Evolutionary conservation across 2,888 invertebrate genomes (phyloP), one percentile per base, ranked within the genome.

Genomic region (Malthinus flaveolus): DNA sequence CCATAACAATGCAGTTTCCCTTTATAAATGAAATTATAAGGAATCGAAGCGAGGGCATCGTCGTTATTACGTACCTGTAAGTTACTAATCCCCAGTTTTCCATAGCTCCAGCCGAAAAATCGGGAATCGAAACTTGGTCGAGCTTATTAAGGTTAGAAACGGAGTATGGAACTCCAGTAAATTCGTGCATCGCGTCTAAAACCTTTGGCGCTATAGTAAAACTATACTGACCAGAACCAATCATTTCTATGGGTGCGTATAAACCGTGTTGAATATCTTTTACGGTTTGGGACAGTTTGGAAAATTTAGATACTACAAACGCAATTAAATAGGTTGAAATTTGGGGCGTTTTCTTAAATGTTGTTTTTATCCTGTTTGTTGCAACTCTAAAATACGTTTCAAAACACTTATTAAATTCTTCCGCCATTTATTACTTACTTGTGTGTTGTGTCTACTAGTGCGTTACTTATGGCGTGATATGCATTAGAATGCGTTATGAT

Each of bases 301-400:
- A 83, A 67, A 91, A 93, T 73, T 93, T 90, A 0, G 90, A 89
- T 10, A 95, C 87, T 1, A 90, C 85, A 71, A 91, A 93, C 0
- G 95, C 95, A 1, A 95, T 87, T 23, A 95, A 79, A 71, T 95
- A 95, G 0, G 94, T 91, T 9, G 91, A 91, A 93, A 94, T 95
- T 15, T 68, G 31, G 1, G 83, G 84, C 0, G 85, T 81, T 31
- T 67, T 79, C 31, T 72, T 61, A 15, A 78, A 82, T 56, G 4
- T 47, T 32, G 62, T 61, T 47, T 71, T 84, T 84, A 9, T 79
- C 73, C 2, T 36, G 10, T 10, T 10, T 7, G 72, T 74, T 72
- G 6, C 3, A 10, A 6, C 10, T 31, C 1, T 32, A 1, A 15
- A 23, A 10, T 32, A 32, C 23, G 11, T 45, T 32, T 11, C 0